Evolutionary conservation across 1,140 invertebrate genomes (phyloP), one percentile per base, ranked within the genome.

Genomic region (Drosophila asahinai): DNA sequence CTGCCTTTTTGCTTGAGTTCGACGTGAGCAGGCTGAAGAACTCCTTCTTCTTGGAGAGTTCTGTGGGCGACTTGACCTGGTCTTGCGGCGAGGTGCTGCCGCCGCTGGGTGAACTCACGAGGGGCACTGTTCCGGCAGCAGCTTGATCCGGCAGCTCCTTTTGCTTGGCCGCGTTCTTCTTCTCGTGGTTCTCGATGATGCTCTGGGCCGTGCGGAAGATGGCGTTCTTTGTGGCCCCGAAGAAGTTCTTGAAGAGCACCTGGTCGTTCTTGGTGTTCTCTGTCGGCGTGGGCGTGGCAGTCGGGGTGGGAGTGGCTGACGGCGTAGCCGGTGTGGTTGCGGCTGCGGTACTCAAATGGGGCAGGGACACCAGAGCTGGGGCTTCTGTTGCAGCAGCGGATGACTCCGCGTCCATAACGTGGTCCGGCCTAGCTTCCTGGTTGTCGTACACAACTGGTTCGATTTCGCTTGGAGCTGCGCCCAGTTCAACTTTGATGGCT

Each of bases 141-240:
- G 30, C 36, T 22, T 27, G 25, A 12, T 89, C 86, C 25, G 74
- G 76, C 22, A 63, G 66, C 11, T 19, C 75, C 43, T 93, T 93
- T 47, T 91, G 91, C 54, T 93, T 93, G 49, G 91, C 84, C 3
- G 92, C 91, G 75, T 92, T 93, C 63, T 93, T 93, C 51, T 93
- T 93, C 62, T 93, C 92, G 49, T 93, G 92, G 58, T 93, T 93
- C 36, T 93, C 92, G 6, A 93, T 93, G 5, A 93, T 93, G 66
- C 92, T 93, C 40, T 93, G 92, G 9, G 92, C 92, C 11, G 92
- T 93, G 25, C 92, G 92, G 51, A 93, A 93, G n/a, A 93, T 93
- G 4, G 92, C 92, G 63, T 93, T 93, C 63, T 93, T 93, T 3
- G 92, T 93, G 55, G 92, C 92, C 5, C 92, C 92, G 49, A 93